These are phyloP conservation scores for Ectemnius lituratus DNA, from an alignment of 2,888 invertebrate genomes.

Conservation along the genomic window DNA sequence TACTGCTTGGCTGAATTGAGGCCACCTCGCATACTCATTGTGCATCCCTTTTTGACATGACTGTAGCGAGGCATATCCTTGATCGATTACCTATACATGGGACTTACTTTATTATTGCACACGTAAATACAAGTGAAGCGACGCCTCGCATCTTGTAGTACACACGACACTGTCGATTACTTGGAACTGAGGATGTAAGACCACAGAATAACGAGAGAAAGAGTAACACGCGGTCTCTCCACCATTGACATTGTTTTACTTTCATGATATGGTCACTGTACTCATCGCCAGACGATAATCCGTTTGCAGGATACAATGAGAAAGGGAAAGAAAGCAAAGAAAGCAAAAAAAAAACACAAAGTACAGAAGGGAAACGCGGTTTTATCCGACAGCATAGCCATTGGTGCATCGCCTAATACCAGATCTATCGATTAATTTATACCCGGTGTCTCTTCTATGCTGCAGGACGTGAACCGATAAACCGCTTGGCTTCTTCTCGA, in stretches of 20 bases:
- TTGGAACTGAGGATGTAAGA: slow-evolving; percentile 43
- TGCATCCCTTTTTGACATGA: slow-evolving; percentile 74
- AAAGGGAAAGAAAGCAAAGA: slow-evolving; percentile 13
- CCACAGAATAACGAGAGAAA: slow-evolving; percentile 76
- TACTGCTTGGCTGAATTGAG: slow-evolving; percentile 64
- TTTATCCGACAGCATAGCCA: slow-evolving; percentile 69
- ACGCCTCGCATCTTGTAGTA: slow-evolving; percentile 31
- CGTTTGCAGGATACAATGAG: slow-evolving; percentile 18
- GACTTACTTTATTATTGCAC: slow-evolving; percentile 54
- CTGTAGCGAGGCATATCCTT: slow-evolving; percentile 73
- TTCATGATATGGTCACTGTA: slow-evolving; percentile 77
- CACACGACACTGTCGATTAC: slow-evolving; percentile 19
- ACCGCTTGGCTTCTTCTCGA: slow-evolving; percentile 72
- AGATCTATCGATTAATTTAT: slow-evolving; percentile 58
- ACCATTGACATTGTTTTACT: slow-evolving; percentile 60
- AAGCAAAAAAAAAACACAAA: slow-evolving; percentile 13
- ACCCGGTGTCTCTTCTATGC: slow-evolving; percentile 73
- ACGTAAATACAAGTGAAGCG: slow-evolving; percentile 30
- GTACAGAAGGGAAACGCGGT: not conserved
- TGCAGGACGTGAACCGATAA: slow-evolving; percentile 77
- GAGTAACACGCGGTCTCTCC: slow-evolving; percentile 33
- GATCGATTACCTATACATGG: slow-evolving; percentile 61
- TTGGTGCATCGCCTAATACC: slow-evolving; percentile 73
- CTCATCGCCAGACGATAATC: slow-evolving; percentile 63
- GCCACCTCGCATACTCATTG: slow-evolving; percentile 77